These are phyloP conservation scores for Athripsodes cinereus DNA, from an alignment of 2,888 invertebrate genomes.

Conservation along the genomic window DNA sequence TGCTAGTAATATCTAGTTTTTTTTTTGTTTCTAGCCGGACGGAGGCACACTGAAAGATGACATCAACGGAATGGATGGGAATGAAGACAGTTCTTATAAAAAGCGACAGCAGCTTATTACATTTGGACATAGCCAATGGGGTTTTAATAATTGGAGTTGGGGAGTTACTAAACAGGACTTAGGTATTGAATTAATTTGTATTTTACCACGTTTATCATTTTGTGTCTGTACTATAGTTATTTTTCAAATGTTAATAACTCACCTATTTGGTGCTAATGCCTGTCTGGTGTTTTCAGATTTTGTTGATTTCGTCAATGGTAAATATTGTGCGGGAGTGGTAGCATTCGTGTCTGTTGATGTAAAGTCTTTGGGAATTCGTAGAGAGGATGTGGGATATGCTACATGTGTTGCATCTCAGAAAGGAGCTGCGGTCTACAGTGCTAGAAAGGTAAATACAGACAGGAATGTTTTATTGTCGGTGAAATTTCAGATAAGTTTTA, in stretches of 20 bases:
- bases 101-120: constrained; percentile 45
- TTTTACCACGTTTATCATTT: no score
- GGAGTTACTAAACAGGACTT: constrained; percentile 45
- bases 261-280: no score
- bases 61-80: not conserved
- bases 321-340: constrained; percentile 43
- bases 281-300: constrained; percentile 48
- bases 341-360: constrained; percentile 43
- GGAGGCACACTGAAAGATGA: constrained; percentile 8
- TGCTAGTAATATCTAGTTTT: not conserved
- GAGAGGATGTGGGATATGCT: constrained; percentile 48
- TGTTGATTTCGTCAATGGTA: constrained; percentile 41
- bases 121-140: constrained; percentile 48
- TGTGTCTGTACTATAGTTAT: no score
- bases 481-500: not conserved
- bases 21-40: constrained; percentile 15
- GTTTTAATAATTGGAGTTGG: constrained; percentile 50
- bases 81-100: constrained; percentile 9
- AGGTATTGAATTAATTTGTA: no score
- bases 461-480: not conserved
- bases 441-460: constrained; percentile 39
- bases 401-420: constrained; percentile 38
- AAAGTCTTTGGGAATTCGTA: constrained; percentile 42
- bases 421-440: constrained; percentile 44
- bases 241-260: no score